These are phyloP conservation scores for Conopomorpha cramerella DNA, from an alignment of 1,140 invertebrate species.

Conservation along the genomic window DNA sequence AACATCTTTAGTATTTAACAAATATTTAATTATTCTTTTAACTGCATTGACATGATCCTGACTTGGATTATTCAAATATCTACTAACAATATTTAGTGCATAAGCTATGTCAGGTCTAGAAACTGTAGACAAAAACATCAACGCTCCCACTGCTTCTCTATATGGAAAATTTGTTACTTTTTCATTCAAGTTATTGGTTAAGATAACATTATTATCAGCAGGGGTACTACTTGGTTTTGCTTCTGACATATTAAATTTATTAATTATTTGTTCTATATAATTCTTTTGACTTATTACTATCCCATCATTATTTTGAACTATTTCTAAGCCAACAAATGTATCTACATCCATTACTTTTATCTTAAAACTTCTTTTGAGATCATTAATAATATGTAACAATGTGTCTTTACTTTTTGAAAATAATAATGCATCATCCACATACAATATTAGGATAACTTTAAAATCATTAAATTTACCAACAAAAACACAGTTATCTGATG, in stretches of 20 bases:
- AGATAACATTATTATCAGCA: slow-evolving; percentile 8
- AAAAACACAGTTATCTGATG: slow-evolving; percentile 9
- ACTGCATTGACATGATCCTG: slow-evolving; percentile 7
- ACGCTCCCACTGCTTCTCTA: slow-evolving; percentile 19
- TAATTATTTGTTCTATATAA: slow-evolving; percentile 9
- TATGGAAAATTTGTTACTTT: slow-evolving; percentile 12
- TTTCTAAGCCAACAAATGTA: slow-evolving; percentile 14
- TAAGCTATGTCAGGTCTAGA: slow-evolving; percentile 17
- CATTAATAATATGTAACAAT: slow-evolving; percentile 7
- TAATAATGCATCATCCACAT: slow-evolving; percentile 14
- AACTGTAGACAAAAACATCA: slow-evolving; percentile 12
- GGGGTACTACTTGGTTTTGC: slow-evolving; percentile 6
- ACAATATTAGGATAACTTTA: slow-evolving; percentile 10
- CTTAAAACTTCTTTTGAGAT: slow-evolving; percentile 10
- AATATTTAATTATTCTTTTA: slow-evolving; percentile 9
- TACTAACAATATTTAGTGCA: slow-evolving; percentile 15
- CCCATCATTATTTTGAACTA: slow-evolving; percentile 7
- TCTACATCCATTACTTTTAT: slow-evolving; percentile 9
- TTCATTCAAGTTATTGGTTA: slow-evolving; percentile 6
- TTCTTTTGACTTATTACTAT: slow-evolving; percentile 9
- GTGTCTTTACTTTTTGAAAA: slow-evolving; percentile 8
- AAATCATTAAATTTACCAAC: slow-evolving; percentile 8
- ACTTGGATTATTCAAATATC: slow-evolving; percentile 10
- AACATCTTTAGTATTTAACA: slow-evolving; percentile 8
- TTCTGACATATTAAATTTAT: slow-evolving; percentile 8